Conservation (phyloP, 2,797 vertebrate species). For the Aphelocoma californica region DNA sequence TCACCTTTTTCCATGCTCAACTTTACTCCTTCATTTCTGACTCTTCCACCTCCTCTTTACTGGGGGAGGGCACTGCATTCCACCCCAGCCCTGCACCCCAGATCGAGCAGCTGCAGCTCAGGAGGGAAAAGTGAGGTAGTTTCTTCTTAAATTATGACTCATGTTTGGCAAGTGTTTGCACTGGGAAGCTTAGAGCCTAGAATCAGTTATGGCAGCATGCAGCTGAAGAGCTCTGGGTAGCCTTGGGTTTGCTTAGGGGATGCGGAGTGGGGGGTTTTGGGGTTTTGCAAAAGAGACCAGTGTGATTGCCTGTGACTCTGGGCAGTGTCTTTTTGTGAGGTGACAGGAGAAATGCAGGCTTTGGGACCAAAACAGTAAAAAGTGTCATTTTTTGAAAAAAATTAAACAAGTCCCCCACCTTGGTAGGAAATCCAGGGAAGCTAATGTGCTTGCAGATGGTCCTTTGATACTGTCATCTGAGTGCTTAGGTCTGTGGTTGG, state of each 20-base stretch:
- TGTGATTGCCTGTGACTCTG: neutral
- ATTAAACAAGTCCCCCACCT: fast-evolving
- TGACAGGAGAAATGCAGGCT: neutral
- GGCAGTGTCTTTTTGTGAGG: fast-evolving
- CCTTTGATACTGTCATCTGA: fast-evolving
- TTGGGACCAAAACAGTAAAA: neutral
- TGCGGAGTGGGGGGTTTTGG: fast-evolving
- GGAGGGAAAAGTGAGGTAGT: neutral
- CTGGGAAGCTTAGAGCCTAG: neutral
- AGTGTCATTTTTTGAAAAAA: neutral
- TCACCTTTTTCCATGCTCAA: neutral
- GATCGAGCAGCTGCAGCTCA: neutral
- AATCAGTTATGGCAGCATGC: neutral
- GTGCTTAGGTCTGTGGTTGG: neutral
- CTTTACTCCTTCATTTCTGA: neutral
- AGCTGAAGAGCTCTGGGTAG: neutral
- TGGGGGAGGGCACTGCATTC: no score
- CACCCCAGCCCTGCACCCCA: fast-evolving
- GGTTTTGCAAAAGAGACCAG: neutral
- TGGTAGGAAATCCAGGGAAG: neutral
- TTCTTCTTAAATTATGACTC: neutral
- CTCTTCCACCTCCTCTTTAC: neutral
- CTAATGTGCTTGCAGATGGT: neutral
- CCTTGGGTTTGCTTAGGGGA: fast-evolving
- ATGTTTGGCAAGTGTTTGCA: neutral